Base-by-base conservation (phyloP, 1,140 invertebrate species). In the Battus philenor region DNA sequence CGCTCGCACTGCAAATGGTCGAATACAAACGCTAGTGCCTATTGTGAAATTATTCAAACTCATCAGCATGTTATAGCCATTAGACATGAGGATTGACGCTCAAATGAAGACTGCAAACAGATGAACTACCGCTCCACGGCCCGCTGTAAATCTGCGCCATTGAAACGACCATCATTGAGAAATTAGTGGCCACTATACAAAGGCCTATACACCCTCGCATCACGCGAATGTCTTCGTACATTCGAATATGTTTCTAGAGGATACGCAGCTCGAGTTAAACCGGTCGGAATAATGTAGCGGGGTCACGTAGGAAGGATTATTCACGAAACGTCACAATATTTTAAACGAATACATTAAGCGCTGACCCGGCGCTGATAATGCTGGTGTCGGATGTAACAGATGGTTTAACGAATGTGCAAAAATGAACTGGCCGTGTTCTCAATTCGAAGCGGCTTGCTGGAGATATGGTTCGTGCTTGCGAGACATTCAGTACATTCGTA, bases 111-210 rank as follows among this genome's bases (percentile, higher is more conserved):
- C 62, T 38, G 59, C 27, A 54, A 61, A 52, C 59, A 65, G 64
- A 77, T 63, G 68, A 67, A 74, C 62, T 59, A 64, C 61, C 55
- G 53, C 52, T 48, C 44, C 60, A 61, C 50, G 47, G 50, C 54
- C 38, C 52, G 50, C 52, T 53, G 65, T 80, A 79, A 79, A 75
- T 75, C 65, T 56, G 49, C 44, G 47, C 74, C 68, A 80, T 80
- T 80, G 61, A 80, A 76, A 74, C 64, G 76, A 80, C 76, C 58
- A 78, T 80, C 76, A 80, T 57, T 52, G 50, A 46, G 64, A 68
- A 72, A 76, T 74, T 77, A 69, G 63, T 53, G 54, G 66, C 70
- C 72, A 70, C 15, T 47, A 44, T 54, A 58, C 47, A 46, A 49
- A 58, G 68, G 62, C 15, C 59, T 48, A 20, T 24, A 54, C 46